Percentiles rank a stretch among this genome's conserved stretches.
Conservation (phyloP, 2,888 invertebrate species). For the Idaea dimidiata region DNA sequence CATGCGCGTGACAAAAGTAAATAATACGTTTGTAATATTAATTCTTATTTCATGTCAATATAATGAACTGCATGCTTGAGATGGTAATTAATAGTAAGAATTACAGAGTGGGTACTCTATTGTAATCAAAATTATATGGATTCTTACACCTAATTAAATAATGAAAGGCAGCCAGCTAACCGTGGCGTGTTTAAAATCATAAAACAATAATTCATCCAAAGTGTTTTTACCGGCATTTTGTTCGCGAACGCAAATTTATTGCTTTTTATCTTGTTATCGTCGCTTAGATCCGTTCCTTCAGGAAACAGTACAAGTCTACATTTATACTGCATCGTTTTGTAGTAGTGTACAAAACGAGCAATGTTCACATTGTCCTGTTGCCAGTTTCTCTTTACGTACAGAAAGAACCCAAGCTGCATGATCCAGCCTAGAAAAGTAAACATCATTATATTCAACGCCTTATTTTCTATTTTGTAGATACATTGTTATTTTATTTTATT, state of each 20-base stretch:
- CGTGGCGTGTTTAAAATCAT: neutral
- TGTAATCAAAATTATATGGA: too few relatives aligned
- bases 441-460: neutral
- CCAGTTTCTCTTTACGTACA: conserved; percentile 93
- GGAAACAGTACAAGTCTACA: conserved; percentile 91
- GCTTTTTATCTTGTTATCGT: conserved; percentile 84
- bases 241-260: conserved; percentile 85
- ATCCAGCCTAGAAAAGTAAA: conserved; percentile 84
- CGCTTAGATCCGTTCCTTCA: conserved; percentile 92
- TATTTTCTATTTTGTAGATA: neutral
- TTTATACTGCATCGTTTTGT: conserved; percentile 82
- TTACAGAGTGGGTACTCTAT: too few relatives aligned
- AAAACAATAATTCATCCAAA: neutral
- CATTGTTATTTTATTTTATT: too few relatives aligned
- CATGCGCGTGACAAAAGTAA: too few relatives aligned
- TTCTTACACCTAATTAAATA: neutral
- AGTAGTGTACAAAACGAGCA: conserved; percentile 86
- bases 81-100: too few relatives aligned
- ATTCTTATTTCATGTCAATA: too few relatives aligned
- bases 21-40: too few relatives aligned
- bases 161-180: neutral
- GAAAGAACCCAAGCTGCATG: conserved; percentile 92
- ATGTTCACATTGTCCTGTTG: conserved; percentile 86
- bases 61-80: too few relatives aligned
- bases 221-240: conserved; percentile 80